These are phyloP conservation scores for Macroteleia sp. DNA, from an alignment of 2,888 invertebrate genomes.

Conservation along the genomic window DNA sequence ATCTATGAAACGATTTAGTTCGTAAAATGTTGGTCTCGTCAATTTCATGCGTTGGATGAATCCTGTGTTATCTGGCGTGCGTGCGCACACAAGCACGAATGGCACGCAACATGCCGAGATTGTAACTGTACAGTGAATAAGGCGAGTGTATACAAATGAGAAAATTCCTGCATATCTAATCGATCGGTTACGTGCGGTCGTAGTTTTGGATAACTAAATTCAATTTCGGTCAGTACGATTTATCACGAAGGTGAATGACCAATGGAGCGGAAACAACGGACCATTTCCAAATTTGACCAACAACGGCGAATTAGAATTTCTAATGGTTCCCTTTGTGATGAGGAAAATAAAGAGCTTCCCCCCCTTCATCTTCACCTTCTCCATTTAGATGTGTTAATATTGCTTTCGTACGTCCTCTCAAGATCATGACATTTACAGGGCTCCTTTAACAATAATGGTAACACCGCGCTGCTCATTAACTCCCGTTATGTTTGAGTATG, in stretches of 20 bases:
- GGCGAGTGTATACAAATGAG: slow-evolving; percentile 68
- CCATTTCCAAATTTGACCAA: background rate
- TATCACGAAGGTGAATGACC: slow-evolving; percentile 39
- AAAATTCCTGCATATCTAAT: slow-evolving; percentile 82
- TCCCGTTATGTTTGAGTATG: slow-evolving; percentile 83
- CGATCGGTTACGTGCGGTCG: slow-evolving; percentile 41
- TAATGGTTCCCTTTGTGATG: no score
- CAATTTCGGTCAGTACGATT: slow-evolving; percentile 43
- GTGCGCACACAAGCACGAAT: slow-evolving; percentile 36
- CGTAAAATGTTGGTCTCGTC: no score
- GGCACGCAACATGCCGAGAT: slow-evolving; percentile 52
- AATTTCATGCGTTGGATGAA: slow-evolving; percentile 24
- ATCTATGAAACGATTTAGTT: no score
- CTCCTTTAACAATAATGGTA: slow-evolving; percentile 47
- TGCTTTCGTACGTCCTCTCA: slow-evolving; percentile 46
- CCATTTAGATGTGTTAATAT: no score
- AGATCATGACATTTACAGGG: slow-evolving; percentile 15
- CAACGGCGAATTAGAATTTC: background rate
- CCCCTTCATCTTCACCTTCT: no score
- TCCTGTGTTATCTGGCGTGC: slow-evolving; percentile 22
- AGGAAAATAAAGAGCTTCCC: no score
- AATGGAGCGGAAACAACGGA: slow-evolving; percentile 13
- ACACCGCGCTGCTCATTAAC: slow-evolving; percentile 78
- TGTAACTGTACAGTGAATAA: slow-evolving; percentile 65
- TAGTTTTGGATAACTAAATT: slow-evolving; percentile 54